phyloP scores from a whole-genome alignment of 2,888 invertebrate genomes.

The Mystacides longicornis region DNA sequence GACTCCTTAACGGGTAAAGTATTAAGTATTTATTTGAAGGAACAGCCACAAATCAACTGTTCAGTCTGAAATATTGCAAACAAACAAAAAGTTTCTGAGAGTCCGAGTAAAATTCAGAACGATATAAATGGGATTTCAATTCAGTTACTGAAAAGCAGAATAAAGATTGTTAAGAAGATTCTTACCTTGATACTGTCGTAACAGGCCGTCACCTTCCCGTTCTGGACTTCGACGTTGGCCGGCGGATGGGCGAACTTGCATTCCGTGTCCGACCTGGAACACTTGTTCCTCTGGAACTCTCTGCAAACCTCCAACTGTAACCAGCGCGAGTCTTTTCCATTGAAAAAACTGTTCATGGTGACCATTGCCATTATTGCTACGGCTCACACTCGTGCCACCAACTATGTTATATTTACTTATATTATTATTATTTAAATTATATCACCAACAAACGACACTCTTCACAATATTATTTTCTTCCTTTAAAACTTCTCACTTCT shows the following conservation, averaged over 20 bases:
- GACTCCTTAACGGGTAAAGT: no score
- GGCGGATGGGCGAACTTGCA: constrained; percentile 99
- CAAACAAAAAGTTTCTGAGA: no score
- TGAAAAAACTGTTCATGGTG: constrained; percentile 93
- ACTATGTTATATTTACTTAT: no score
- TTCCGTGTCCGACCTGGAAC: constrained; percentile 97
- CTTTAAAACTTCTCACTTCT: not conserved
- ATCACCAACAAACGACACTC: not conserved
- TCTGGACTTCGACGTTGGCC: constrained; percentile 98
- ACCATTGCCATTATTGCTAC: constrained; percentile 65
- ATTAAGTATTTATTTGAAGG: no score
- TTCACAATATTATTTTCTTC: no score
- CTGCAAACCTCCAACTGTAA: constrained; percentile 98
- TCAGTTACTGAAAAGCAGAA: no score
- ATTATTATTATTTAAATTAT: not conserved
- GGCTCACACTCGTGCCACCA: constrained; percentile 5
- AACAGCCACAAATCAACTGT: no score
- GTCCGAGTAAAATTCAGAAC: no score
- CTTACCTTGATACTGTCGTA: constrained; percentile 99
- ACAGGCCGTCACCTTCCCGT: constrained; percentile 99
- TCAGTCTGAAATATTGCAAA: not conserved
- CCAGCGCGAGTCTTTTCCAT: constrained; percentile 99
- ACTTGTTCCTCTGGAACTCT: constrained; percentile 99
- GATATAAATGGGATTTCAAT: no score
- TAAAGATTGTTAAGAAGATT: no score